phyloP scores from a whole-genome alignment of 1,140 invertebrate genomes.

The Drosophila baimaii region DNA sequence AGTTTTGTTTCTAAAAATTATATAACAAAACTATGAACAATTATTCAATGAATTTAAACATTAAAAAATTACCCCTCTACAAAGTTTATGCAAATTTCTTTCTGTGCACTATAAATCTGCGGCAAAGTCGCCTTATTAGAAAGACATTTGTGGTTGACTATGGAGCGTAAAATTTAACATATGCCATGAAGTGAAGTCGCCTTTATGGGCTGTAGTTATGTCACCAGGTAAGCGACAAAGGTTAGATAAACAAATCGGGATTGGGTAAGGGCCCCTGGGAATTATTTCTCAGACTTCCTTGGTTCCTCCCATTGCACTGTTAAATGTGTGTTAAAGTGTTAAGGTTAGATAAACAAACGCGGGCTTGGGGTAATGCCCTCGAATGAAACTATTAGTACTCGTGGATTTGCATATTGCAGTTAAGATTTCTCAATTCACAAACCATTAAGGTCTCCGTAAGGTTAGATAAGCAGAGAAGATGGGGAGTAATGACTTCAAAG shows the following conservation, averaged over 20 bases:
- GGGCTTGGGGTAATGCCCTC: conserved; percentile 15
- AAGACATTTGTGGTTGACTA: conserved; percentile 45
- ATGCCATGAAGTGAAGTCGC: conserved; percentile 31
- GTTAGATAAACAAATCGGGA: conserved; percentile 66
- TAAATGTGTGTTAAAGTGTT: conserved; percentile 25
- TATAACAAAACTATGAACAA: no score
- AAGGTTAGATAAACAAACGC: conserved; percentile 46
- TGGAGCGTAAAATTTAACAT: conserved; percentile 43
- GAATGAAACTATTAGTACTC: neutral
- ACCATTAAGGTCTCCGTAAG: neutral
- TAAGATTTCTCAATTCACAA: neutral
- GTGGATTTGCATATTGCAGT: conserved; percentile 4
- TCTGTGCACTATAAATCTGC: neutral
- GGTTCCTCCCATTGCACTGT: neutral
- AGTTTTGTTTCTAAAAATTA: neutral
- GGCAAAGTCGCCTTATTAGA: conserved; percentile 38
- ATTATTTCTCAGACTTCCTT: conserved; percentile 13
- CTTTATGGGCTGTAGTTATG: conserved; percentile 53
- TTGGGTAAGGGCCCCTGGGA: conserved; percentile 30
- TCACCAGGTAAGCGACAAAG: conserved; percentile 52
- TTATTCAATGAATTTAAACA: no score
- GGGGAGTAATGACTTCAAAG: neutral
- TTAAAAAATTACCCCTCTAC: no score
- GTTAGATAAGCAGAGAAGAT: neutral
- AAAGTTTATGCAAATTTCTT: conserved; percentile 21